Base-by-base conservation (phyloP, 1,140 invertebrate species). In the Onthophagus taurus region DNA sequence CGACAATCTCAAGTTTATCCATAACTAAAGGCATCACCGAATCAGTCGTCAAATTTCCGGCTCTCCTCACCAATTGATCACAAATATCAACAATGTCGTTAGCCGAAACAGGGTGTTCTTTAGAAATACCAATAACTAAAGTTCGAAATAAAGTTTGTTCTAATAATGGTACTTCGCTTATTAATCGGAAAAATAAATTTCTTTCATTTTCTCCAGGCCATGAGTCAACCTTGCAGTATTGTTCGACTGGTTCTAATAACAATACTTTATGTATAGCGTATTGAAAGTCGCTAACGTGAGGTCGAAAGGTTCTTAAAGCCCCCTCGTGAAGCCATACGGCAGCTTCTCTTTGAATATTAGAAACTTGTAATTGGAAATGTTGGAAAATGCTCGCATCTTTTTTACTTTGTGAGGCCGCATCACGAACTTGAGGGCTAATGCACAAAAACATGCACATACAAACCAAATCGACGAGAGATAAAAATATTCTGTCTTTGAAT, bases 121-220 rank as follows among this genome's bases (percentile, higher is more conserved):
- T 86, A 1, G 83, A 81, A 13, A 89, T 72, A 2, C 89, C 89
- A 49, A 94, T 87, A 31, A 88, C 69, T 14, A 94, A 71, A 5
- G 95, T 68, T 20, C 83, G 68, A 31, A 90, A 70, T 11, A 97
- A 64, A 1, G 89, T 89, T 51, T 83, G 84, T 65, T 95, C 85
- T 31, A 80, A 69, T 13, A 95, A 69, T 2, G 90, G 91, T 9
- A 91, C 82, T 69, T 97, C 92, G 4, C 83, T 83, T 23, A 85
- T 83, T 23, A 94, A 63, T 35, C 89, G 70, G 53, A 94, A 73
- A 47, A 90, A 81, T 16, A 86, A 63, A 9, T 72, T 72, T 44
- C 88, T 70, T 52, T 95, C 90, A 16, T 77, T 77, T 62, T 97
- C 94, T 4, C 87, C 59, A 1, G 92, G 93, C 91, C 92, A 97